Conservation (phyloP, 2,797 vertebrate species). For the Nasua narica region DNA sequence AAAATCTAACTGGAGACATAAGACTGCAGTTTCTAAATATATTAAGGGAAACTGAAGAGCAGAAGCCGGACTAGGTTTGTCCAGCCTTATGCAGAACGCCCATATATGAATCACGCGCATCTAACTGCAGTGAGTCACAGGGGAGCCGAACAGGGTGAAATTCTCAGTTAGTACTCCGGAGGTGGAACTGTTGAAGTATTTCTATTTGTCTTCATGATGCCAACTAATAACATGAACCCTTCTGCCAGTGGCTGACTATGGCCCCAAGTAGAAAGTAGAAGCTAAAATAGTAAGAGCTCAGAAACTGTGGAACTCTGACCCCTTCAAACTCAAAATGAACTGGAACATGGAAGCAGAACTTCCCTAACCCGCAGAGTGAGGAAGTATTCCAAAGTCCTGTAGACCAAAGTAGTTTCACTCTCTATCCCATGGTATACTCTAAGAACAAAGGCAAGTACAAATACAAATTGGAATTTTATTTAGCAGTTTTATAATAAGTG, state of each 20-base stretch:
- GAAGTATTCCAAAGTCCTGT: background rate
- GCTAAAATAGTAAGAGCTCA: background rate
- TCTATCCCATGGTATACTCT: background rate
- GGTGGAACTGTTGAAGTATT: background rate
- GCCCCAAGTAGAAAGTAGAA: background rate
- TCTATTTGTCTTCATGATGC: background rate
- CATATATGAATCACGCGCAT: background rate
- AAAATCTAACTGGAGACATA: background rate
- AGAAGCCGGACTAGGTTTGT: background rate
- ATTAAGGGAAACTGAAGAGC: background rate
- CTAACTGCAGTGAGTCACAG: background rate
- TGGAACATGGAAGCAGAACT: background rate
- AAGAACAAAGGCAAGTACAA: background rate
- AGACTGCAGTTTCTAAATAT: background rate
- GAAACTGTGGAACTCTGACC: background rate
- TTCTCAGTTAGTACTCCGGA: background rate
- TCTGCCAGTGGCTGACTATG: background rate
- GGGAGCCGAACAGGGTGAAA: background rate
- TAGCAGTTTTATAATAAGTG: background rate
- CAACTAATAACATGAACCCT: background rate
- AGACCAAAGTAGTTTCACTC: background rate
- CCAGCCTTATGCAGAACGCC: background rate
- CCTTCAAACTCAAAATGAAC: background rate
- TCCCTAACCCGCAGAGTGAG: background rate
- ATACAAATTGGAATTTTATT: background rate